Conservation (phyloP, 2,113 vertebrate genomes). For the Dipodomys merriami region DNA sequence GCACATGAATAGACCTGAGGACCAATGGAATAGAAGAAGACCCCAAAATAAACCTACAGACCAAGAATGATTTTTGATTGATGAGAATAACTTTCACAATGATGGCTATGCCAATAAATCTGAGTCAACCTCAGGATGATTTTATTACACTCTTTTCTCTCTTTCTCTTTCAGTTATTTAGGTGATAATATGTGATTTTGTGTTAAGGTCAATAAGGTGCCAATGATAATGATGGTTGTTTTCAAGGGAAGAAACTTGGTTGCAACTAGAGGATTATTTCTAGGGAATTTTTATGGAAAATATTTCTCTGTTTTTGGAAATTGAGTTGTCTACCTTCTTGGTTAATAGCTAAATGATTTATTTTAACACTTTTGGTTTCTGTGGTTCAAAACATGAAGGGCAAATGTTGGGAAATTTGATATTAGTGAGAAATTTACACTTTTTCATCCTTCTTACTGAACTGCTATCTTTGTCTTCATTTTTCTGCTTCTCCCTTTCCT, state of each 20-base stretch:
- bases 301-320: constrained; percentile 8
- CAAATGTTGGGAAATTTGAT: not conserved
- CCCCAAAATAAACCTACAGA: too few species aligned
- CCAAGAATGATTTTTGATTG: too few species aligned
- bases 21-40: too few species aligned
- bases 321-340: not conserved
- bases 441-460: not conserved
- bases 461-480: not conserved
- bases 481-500: not conserved
- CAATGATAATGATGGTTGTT: not conserved
- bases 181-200: not conserved
- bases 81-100: too few species aligned
- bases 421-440: not conserved
- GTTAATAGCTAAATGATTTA: not conserved
- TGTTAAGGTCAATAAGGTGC: not conserved
- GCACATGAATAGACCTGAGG: too few species aligned
- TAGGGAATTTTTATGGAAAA: not conserved
- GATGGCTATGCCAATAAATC: not conserved
- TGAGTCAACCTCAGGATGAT: too few species aligned
- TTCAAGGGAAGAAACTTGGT: not conserved
- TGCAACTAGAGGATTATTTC: not conserved
- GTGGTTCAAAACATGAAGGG: not conserved
- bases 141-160: not conserved
- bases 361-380: not conserved
- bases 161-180: not conserved